A percentile compares a stretch with the other conserved stretches of the same genome.
These are phyloP conservation scores for Stigmatopora argus DNA, from an alignment of 2,113 vertebrate species.

Conservation along the genomic window DNA sequence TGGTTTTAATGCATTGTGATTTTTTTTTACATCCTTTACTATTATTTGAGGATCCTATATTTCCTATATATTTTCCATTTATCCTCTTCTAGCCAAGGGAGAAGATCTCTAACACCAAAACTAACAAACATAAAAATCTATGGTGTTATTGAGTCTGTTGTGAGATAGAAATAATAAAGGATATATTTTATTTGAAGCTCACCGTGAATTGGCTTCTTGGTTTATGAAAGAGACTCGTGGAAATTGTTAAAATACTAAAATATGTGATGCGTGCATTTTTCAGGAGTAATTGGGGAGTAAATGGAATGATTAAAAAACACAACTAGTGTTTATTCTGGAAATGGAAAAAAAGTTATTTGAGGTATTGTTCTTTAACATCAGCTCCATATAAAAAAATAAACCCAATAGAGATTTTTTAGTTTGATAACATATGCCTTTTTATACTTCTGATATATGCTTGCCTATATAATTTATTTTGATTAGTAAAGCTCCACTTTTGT, in stretches of 20 bases:
- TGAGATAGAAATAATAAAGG: conserved; percentile 58
- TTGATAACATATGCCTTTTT: conserved; percentile 51
- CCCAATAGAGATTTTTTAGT: conserved; percentile 54
- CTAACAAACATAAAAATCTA: conserved; percentile 9
- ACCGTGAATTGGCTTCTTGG: conserved; percentile 36
- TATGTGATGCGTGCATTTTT: too few species aligned
- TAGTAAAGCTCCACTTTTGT: conserved; percentile 43
- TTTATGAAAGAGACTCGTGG: conserved; percentile 48
- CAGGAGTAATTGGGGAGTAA: conserved; percentile 11
- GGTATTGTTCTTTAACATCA: not conserved
- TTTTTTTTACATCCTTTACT: too few species aligned
- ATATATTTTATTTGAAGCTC: conserved; percentile 49
- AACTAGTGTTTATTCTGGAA: not conserved
- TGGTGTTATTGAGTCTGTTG: conserved; percentile 41
- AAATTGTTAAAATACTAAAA: conserved; percentile 37
- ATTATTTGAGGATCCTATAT: conserved; percentile 19
- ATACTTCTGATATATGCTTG: conserved; percentile 34
- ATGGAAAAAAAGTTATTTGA: not conserved
- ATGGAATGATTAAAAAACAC: conserved; percentile 22
- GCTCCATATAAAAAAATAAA: conserved; percentile 44
- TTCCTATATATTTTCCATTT: conserved; percentile 23
- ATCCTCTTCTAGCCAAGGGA: conserved; percentile 33
- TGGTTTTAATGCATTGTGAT: not conserved
- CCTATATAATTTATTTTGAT: conserved; percentile 47
- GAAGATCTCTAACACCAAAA: conserved; percentile 34